Conservation (phyloP, 2,113 vertebrate genomes). For the Amazona vittata region DNA sequence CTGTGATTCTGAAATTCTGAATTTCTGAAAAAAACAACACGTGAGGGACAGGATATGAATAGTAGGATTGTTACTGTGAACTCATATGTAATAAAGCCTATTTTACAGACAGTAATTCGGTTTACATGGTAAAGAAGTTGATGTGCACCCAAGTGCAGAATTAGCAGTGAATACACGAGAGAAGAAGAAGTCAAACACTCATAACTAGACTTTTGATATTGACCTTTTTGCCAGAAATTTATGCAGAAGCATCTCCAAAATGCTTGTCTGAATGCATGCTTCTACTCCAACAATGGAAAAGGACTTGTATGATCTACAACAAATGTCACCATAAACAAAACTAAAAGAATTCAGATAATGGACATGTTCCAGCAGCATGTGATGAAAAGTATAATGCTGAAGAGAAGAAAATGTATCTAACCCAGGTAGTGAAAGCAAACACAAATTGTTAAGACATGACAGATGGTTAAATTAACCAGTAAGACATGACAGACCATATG, state of each 20-base stretch:
- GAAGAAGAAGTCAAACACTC: not conserved
- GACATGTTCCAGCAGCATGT: not conserved
- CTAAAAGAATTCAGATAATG: not conserved
- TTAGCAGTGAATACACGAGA: not conserved
- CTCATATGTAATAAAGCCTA: not conserved
- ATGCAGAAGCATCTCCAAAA: not conserved
- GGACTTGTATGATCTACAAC: not conserved
- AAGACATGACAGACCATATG: constrained; percentile 45
- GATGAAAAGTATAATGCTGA: not conserved
- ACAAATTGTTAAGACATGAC: constrained; percentile 4
- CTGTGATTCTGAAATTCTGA: not conserved
- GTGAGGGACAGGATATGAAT: not conserved
- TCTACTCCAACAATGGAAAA: not conserved
- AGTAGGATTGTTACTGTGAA: not conserved
- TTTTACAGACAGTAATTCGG: not conserved
- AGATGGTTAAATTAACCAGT: constrained; percentile 63
- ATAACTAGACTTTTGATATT: not conserved
- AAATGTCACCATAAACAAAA: not conserved
- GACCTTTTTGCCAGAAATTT: not conserved
- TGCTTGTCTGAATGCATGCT: not conserved
- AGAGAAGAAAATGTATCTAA: not conserved
- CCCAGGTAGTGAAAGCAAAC: not conserved
- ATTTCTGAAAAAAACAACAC: not conserved
- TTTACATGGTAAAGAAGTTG: not conserved
- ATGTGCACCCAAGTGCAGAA: not conserved